Base-by-base conservation (phyloP, 2,888 invertebrate species). In the Glaucopsyche alexis region DNA sequence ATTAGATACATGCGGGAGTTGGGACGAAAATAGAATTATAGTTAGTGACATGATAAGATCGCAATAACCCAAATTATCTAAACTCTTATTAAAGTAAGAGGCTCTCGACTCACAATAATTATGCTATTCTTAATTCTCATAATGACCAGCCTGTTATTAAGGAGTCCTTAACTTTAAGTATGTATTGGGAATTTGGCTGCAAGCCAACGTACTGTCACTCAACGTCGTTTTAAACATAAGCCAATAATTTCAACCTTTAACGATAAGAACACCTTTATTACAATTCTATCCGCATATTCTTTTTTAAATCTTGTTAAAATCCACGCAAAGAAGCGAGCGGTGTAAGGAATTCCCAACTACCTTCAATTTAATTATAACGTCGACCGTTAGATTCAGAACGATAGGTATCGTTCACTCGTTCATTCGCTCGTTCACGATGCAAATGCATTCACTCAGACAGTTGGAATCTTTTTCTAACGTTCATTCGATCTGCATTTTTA, bases 391-490 rank as follows among this genome's bases (percentile, higher is more conserved):
- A 69, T 47, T 69, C 29, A 7, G 16, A 29, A 29, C 69, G 69
- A 69, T 69, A 69, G 3, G 3, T 29, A 29, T 29, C 14, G 45
- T 16, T 9, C 45, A 16, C 6, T 67, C 67, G 38, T 47, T 60
- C 60, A 60, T 55, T 29, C 42, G 42, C 11, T 55, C 11, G 55
- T 60, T 67, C 67, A 19, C 67, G 67, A 67, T 67, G 67, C 67
- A 67, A 67, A 67, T 67, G 45, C 67, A 67, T 67, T 67, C 45
- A 45, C 45, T 67, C 67, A 45, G 67, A 67, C 67, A 67, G 45
- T 67, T 67, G 67, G 42, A 45, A 67, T 67, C 45, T 67, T 67
- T 67, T 45, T 67, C 45, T 42, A 42, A 16, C 19, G 67, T 42
- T 66, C 16, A 14, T 40, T 67, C 67, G 16, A 67, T 67, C 67